A percentile compares a stretch with the other conserved stretches of the same genome.
Evolutionary conservation across 2,888 invertebrate genomes (phyloP).

Genomic region (Chrysopilus asiliformis): DNA sequence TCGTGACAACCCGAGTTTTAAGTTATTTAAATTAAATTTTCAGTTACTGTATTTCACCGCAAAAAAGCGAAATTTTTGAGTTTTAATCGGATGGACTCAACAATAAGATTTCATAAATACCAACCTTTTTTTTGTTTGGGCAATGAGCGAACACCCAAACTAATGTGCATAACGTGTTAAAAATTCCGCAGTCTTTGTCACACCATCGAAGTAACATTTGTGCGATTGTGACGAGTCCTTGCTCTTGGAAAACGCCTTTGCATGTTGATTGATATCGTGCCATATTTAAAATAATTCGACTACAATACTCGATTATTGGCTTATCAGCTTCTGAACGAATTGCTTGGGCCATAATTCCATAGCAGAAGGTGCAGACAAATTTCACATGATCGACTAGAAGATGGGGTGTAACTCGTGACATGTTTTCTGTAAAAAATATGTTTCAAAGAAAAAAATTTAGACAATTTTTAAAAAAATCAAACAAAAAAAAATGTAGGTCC

Average conservation of each 20-base stretch:
- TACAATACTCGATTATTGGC: constrained; percentile 32
- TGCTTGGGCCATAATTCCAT: constrained; percentile 36
- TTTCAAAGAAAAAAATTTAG: not conserved
- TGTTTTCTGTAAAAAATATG: constrained; percentile 21
- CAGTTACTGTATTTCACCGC: too few relatives aligned
- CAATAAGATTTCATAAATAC: too few relatives aligned
- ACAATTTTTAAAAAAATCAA: too few relatives aligned
- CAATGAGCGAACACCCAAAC: constrained; percentile 48
- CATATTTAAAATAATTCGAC: constrained; percentile 49
- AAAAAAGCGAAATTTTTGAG: too few relatives aligned
- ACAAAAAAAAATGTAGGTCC: too few relatives aligned
- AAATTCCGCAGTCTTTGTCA: constrained; percentile 49
- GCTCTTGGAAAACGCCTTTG: constrained; percentile 45
- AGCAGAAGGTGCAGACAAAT: constrained; percentile 33
- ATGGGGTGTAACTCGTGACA: constrained; percentile 34
- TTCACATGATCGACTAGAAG: constrained; percentile 29
- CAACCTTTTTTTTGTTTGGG: constrained; percentile 27
- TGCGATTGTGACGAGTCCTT: constrained; percentile 45
- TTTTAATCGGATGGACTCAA: too few relatives aligned
- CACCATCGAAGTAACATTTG: constrained; percentile 53
- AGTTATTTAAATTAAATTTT: too few relatives aligned
- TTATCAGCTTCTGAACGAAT: constrained; percentile 36
- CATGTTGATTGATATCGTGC: constrained; percentile 48
- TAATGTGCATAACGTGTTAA: constrained; percentile 50
- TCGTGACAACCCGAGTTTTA: too few relatives aligned